phyloP scores from a whole-genome alignment of 2,797 vertebrate genomes.

The Staurois parvus region DNA sequence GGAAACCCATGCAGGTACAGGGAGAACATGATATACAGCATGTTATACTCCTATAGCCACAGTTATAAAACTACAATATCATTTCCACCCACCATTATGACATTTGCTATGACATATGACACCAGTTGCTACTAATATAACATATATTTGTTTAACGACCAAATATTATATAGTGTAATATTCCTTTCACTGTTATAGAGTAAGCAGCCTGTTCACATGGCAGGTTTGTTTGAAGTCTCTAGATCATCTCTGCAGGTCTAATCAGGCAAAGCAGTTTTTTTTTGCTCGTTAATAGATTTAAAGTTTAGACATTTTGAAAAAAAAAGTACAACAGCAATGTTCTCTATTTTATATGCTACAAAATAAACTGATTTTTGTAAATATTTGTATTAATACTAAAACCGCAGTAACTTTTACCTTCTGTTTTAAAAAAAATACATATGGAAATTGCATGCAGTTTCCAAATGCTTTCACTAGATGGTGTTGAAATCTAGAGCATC shows the following conservation, averaged over 20 bases:
- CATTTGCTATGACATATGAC: no score
- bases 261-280: not conserved
- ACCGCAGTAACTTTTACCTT: not conserved
- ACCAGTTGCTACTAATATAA: not conserved
- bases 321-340: no score
- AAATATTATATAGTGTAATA: not conserved
- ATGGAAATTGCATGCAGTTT: slow-evolving; percentile 48
- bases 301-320: not conserved
- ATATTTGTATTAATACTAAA: no score
- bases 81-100: not conserved
- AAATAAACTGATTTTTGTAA: not conserved
- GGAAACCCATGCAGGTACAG: no score
- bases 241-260: not conserved
- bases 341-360: no score
- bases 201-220: not conserved
- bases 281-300: not conserved
- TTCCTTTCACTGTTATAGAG: not conserved
- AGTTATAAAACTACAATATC: no score
- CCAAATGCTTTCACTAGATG: slow-evolving; percentile 54
- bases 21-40: no score
- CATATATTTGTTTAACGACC: not conserved
- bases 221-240: not conserved
- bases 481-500: slow-evolving; percentile 55
- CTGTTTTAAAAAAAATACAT: not conserved
- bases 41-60: no score